Evolutionary conservation across 2,113 vertebrate species (phyloP).

Genomic region (Malurus cyaneus): DNA sequence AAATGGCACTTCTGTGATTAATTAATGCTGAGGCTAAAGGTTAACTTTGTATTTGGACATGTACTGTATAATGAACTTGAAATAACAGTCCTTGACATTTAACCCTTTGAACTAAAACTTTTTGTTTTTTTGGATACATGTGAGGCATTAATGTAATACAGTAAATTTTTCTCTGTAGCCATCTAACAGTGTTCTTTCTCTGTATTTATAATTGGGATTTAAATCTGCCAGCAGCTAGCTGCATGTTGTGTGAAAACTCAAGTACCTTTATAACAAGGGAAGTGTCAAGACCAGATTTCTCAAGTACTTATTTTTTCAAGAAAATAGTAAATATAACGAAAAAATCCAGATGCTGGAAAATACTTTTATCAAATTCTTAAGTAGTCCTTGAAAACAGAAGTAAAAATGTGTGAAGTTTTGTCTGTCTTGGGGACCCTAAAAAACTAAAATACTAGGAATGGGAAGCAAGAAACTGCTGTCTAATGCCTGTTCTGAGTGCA

Average conservation of each 20-base stretch:
- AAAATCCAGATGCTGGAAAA: background rate
- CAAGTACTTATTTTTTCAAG: background rate
- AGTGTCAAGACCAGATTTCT: background rate
- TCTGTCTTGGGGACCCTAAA: background rate
- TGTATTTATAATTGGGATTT: background rate
- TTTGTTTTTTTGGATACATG: background rate
- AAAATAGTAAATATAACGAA: background rate
- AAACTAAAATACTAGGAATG: background rate
- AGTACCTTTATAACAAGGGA: background rate
- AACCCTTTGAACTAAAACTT: slow-evolving; percentile 4
- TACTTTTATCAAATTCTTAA: background rate
- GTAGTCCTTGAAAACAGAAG: slow-evolving; percentile 6
- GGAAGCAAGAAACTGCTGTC: background rate
- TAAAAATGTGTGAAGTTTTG: background rate
- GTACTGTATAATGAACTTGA: background rate
- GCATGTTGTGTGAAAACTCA: background rate
- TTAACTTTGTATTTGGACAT: background rate
- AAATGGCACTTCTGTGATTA: slow-evolving; percentile 49
- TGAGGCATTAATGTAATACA: background rate
- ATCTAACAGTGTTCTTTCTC: background rate
- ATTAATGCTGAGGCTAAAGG: slow-evolving; percentile 45
- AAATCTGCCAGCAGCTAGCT: background rate
- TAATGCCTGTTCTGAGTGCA: background rate
- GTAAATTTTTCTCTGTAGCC: background rate
- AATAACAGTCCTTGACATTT: background rate